Base-by-base conservation (phyloP, 2,888 invertebrate species). In the Lampropteryx suffumata region DNA sequence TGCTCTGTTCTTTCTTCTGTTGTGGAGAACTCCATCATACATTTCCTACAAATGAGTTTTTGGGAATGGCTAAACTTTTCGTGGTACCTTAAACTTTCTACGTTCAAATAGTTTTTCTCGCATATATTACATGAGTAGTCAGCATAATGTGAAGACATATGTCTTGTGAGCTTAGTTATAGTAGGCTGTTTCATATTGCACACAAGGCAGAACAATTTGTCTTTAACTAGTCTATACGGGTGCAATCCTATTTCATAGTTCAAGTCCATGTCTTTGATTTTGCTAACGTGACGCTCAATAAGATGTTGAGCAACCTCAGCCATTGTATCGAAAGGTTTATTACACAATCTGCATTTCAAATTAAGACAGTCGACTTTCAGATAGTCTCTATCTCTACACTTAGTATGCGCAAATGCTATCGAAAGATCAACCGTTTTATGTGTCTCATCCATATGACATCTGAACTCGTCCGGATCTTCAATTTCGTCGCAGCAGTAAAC, bases 401-500 rank as follows among this genome's bases (percentile, higher is more conserved):
- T 40, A 11, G 55, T 56, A n/a, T 69, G 66, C 41, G 43, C 33
- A n/a, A 79, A 77, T 0, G 79, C 78, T 0, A 69, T 72, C 13
- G 66, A 59, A 13, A 77, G 62, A 41, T 78, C 77, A 57, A 72
- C 75, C 3, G 50, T 52, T 27, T 59, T 40, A 53, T 84, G 85
- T 6, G 76, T 71, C 1, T 51, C 54, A 28, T 57, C 64, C 77
- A 84, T 79, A 52, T 86, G 86, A 2, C 62, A 52, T 49, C 84
- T 72, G 62, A 76, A 85, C 30, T 48, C 59, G 2, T 69, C 55
- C 3, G 85, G 82, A 29, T 84, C 81, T 14, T 78, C 71, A 58
- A 76, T 81, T 47, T 70, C 71, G 55, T 84, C 82, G 54, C 76
- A 75, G 70, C 89, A 89, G 72, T 83, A 87, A 10, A 86, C 82